phyloP scores from a whole-genome alignment of 2,888 invertebrate species.

The Crepidodera aurea region DNA sequence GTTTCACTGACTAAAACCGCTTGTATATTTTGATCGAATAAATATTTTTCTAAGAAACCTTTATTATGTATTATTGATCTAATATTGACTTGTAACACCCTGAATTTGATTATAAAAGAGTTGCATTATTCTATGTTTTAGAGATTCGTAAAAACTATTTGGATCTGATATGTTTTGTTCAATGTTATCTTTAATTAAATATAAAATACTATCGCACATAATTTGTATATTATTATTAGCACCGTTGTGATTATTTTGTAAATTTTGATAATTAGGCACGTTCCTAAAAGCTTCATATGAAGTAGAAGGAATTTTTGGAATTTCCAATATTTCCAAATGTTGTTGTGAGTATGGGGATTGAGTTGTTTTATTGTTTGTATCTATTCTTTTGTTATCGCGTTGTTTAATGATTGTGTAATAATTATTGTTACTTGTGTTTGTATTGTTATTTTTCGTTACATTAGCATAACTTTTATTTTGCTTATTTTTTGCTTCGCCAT shows the following conservation, averaged over 20 bases:
- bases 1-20: neutral
- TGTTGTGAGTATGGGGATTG: too few species aligned
- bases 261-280: neutral
- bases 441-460: neutral
- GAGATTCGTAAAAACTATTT: neutral
- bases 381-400: too few species aligned
- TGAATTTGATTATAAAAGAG: neutral
- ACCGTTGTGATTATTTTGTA: neutral
- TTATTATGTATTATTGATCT: neutral
- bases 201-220: too few species aligned
- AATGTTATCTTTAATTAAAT: neutral
- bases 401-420: too few species aligned
- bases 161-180: neutral
- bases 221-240: neutral
- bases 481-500: constrained; percentile 5
- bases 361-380: too few species aligned
- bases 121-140: neutral
- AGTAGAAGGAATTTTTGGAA: neutral
- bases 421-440: neutral
- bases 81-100: neutral
- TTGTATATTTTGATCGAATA: too few species aligned
- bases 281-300: neutral
- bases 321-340: neutral
- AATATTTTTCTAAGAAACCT: too few species aligned
- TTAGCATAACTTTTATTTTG: too few species aligned